phyloP scores from a whole-genome alignment of 2,888 invertebrate genomes.

The Erebia ligea region DNA sequence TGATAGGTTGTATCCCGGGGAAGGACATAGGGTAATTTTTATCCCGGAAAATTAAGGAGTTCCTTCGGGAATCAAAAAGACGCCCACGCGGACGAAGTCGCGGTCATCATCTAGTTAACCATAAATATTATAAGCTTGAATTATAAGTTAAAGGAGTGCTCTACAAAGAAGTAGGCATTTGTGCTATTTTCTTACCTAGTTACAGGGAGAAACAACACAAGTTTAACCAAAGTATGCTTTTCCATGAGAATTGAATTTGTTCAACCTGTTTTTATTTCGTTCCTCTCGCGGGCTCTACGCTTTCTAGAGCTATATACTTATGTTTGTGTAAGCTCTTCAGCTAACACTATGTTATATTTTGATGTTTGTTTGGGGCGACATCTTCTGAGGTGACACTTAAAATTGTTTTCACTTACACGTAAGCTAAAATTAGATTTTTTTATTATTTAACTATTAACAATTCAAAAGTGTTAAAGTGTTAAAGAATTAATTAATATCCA shows the following conservation, averaged over 20 bases:
- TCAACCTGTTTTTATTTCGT: slow-evolving; percentile 30
- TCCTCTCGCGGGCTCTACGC: slow-evolving; percentile 12
- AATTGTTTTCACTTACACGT: slow-evolving; percentile 4
- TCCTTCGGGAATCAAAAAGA: no score
- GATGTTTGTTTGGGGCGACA: slow-evolving; percentile 33
- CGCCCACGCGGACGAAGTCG: no score
- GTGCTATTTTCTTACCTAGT: neutral
- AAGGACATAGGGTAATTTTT: no score
- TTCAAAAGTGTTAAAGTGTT: no score
- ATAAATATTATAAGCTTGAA: no score
- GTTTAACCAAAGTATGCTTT: slow-evolving; percentile 13
- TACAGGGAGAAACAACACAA: neutral
- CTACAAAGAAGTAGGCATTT: neutral
- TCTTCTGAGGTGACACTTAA: slow-evolving; percentile 13
- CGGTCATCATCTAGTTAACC: no score
- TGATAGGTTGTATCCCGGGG: no score
- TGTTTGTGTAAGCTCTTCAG: slow-evolving; percentile 31
- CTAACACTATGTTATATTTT: slow-evolving; percentile 26
- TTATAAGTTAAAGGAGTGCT: neutral
- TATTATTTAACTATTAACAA: no score
- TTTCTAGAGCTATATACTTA: slow-evolving; percentile 18
- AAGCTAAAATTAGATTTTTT: neutral
- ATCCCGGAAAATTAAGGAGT: no score
- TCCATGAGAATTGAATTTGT: slow-evolving; percentile 29
- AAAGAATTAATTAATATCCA: no score